Conservation (phyloP, 2,113 vertebrate genomes). For the Colaptes auratus region DNA sequence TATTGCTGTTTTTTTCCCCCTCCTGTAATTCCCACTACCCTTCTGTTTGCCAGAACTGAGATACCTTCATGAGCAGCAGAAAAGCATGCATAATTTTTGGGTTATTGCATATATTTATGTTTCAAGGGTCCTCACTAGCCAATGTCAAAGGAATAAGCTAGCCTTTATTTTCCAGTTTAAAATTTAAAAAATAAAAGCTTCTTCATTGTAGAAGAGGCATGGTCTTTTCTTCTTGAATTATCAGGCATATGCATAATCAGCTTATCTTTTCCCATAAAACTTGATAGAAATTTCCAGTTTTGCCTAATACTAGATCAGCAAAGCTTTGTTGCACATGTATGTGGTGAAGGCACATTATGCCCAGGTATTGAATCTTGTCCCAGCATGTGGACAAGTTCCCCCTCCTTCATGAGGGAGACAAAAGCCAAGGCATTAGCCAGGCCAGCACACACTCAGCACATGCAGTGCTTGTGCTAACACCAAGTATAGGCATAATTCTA, state of each 20-base stretch:
- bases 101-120: constrained; percentile 77
- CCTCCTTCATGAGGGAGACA: no score
- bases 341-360: no score
- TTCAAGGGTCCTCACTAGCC: constrained; percentile 65
- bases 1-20: constrained; percentile 74
- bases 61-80: constrained; percentile 71
- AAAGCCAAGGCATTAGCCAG: no score
- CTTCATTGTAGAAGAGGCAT: background rate
- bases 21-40: constrained; percentile 79
- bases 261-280: background rate
- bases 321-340: background rate
- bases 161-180: constrained; percentile 54
- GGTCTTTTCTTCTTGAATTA: background rate
- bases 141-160: constrained; percentile 54
- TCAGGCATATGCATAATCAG: background rate
- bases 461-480: no score
- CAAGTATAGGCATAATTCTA: no score
- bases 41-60: constrained; percentile 77
- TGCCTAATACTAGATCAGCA: background rate
- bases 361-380: no score
- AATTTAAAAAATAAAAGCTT: constrained; percentile 51
- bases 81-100: constrained; percentile 74
- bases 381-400: no score
- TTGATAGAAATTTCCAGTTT: background rate
- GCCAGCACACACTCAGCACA: no score